Evolutionary conservation across 2,797 vertebrate genomes (phyloP).

Genomic region (Diplodus sargus): DNA sequence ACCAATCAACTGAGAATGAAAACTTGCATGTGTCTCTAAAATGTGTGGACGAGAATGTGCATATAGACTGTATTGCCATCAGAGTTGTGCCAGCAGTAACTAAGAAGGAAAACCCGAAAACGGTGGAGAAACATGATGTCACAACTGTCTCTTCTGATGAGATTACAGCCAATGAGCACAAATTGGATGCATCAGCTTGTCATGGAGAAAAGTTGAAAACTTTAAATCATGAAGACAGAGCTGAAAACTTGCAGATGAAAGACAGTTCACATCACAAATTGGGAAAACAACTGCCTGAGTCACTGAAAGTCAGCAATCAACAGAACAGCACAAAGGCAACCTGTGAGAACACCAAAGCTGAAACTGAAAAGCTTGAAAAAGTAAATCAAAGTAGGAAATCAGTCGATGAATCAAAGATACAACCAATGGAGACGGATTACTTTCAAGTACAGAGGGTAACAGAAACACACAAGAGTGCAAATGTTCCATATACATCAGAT

Average conservation of each 20-base stretch:
- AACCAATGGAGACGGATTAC: slow-evolving; percentile 64
- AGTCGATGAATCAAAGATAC: slow-evolving; percentile 38
- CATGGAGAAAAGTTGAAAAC: slow-evolving; percentile 31
- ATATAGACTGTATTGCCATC: slow-evolving; percentile 74
- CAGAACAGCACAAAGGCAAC: slow-evolving; percentile 25
- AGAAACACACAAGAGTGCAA: slow-evolving; percentile 30
- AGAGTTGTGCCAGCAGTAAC: slow-evolving; percentile 58
- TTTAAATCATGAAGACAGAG: slow-evolving; percentile 22
- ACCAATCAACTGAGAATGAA: slow-evolving; percentile 27
- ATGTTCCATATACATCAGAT: slow-evolving; percentile 20
- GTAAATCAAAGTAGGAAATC: not conserved
- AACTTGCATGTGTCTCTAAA: slow-evolving; percentile 13
- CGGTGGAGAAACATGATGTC: slow-evolving; percentile 23
- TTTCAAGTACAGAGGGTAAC: slow-evolving; percentile 76
- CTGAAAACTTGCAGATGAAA: slow-evolving; percentile 28
- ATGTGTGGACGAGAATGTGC: slow-evolving; percentile 40
- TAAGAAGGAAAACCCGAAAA: slow-evolving; percentile 34
- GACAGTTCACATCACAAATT: slow-evolving; percentile 42
- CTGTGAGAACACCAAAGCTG: slow-evolving; percentile 12
- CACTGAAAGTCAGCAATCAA: slow-evolving; percentile 48
- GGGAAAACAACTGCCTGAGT: slow-evolving; percentile 49
- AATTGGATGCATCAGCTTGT: slow-evolving; percentile 30
- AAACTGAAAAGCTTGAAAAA: slow-evolving; percentile 34
- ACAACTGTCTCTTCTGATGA: slow-evolving; percentile 18
- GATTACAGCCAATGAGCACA: slow-evolving; percentile 12